Evolutionary conservation across 1,140 invertebrate genomes (phyloP), one percentile per base, ranked within the genome.

Genomic region (Zaprionus inermis): DNA sequence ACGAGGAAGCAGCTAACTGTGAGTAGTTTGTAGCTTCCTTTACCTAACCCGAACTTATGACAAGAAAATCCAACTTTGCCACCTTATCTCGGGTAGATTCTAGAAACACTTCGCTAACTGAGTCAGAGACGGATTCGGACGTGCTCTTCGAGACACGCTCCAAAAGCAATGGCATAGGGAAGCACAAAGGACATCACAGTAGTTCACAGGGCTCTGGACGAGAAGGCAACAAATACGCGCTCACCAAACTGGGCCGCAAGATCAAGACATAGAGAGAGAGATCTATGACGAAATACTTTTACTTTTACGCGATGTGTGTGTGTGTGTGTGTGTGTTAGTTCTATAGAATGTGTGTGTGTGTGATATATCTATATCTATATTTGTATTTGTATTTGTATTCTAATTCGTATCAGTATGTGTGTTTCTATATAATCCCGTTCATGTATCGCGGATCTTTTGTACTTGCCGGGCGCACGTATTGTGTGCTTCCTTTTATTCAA

Each of bases 61-160:
- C 1, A 12, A 12, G 0, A 16, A n/a, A 14, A 9, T 28, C 32
- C 1, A 38, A 9, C 6, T 24, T 32, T 58, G 1, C 18, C 0
- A 4, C 0, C 0, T 3, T 18, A 22, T 10, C 16, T 49, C 44
- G 10, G 18, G 3, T 38, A 92, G 91, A 90, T 78, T 79, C 91
- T 32, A 93, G 94, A 81, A 95, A 94, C 92, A 92, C 95, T 6
- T 94, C 95, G 77, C 81, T 95, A 16, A 96, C 95, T 3, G 96
- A 97, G 76, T 95, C 95, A 1, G 96, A 97, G 67, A 96, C 95
- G 0, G 95, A 96, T 75, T 96, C 95, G 1, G 95, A 96, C 92
- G 94, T 96, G 16, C 91, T 96, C 3, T 96, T 96, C 90, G 95
- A 96, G 90, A 93, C 92, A 9, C 93, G 93, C 16, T 92, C 93